phyloP scores from a whole-genome alignment of 2,113 vertebrate genomes.

The Agapornis roseicollis region DNA sequence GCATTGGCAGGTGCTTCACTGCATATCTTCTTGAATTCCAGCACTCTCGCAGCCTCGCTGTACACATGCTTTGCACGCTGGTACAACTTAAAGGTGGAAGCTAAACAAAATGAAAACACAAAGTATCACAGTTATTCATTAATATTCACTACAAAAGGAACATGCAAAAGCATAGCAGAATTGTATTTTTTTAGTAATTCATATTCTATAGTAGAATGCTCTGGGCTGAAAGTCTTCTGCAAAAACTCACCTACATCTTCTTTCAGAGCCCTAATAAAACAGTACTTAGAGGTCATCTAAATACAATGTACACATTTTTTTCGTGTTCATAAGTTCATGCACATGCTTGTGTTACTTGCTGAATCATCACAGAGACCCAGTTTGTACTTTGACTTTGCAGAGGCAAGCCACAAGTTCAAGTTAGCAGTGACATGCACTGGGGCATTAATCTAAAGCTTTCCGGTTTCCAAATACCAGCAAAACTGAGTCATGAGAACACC shows the following conservation, averaged over 20 bases:
- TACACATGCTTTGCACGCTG: slow-evolving; percentile 94
- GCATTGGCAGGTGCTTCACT: slow-evolving; percentile 75
- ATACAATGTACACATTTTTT: background rate
- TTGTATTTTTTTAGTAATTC: background rate
- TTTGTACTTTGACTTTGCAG: background rate
- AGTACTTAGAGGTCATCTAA: background rate
- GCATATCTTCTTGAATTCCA: slow-evolving; percentile 87
- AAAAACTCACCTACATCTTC: background rate
- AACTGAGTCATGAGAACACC: background rate
- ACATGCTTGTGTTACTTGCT: background rate
- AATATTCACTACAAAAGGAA: background rate
- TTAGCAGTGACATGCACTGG: background rate
- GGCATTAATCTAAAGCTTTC: background rate
- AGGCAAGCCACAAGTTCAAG: background rate
- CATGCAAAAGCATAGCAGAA: background rate
- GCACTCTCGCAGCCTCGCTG: slow-evolving; percentile 88
- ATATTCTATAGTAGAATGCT: background rate
- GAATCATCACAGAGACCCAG: background rate
- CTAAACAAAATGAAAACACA: slow-evolving; percentile 65
- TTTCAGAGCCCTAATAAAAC: background rate
- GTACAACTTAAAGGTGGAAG: slow-evolving; percentile 85
- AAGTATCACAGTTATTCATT: background rate
- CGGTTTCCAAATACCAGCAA: background rate
- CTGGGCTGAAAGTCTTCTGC: background rate
- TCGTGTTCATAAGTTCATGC: background rate